Conservation (phyloP, 2,113 vertebrate species). For the Sapajus apella region DNA sequence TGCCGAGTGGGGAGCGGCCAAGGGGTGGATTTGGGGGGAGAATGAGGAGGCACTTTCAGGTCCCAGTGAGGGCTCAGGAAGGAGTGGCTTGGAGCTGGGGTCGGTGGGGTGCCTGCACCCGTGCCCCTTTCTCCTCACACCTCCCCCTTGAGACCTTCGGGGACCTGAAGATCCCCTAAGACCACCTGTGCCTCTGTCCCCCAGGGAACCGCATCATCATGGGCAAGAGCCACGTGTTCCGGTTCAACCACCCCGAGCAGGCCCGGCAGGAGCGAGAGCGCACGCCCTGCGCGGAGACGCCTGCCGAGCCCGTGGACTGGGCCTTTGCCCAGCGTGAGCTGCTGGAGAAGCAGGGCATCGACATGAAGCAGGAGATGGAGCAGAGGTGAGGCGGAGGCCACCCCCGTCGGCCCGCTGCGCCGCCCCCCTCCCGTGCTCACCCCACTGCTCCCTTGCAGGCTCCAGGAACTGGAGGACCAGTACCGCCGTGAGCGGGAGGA, state of each 20-base stretch:
- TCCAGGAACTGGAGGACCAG: slow-evolving; percentile 97
- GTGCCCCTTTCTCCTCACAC: accelerated
- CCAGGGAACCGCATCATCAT: slow-evolving; percentile 98
- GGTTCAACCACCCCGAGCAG: slow-evolving; percentile 98
- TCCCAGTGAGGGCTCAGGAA: background rate
- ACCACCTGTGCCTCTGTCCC: accelerated
- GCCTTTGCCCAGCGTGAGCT: slow-evolving; percentile 96
- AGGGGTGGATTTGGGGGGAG: too few species aligned
- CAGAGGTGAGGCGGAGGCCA: slow-evolving; percentile 87
- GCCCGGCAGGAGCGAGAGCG: slow-evolving; percentile 94
- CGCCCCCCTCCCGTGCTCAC: background rate
- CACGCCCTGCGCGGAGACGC: slow-evolving; percentile 93
- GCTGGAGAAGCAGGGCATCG: slow-evolving; percentile 97
- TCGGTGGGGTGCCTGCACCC: accelerated
- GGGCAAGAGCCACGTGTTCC: slow-evolving; percentile 98
- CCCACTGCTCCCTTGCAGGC: slow-evolving; percentile 78
- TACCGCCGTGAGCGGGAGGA: slow-evolving; percentile 96
- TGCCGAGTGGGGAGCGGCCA: background rate
- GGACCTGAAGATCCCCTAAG: background rate
- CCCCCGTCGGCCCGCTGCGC: background rate
- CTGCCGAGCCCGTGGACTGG: slow-evolving; percentile 95
- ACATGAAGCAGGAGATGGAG: slow-evolving; percentile 99
- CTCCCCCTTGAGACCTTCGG: accelerated
- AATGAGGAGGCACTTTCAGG: accelerated
- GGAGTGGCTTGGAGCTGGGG: too few species aligned